These are phyloP conservation scores for Lissocephala sabroskyi DNA, from an alignment of 2,888 invertebrate species.

Conservation along the genomic window DNA sequence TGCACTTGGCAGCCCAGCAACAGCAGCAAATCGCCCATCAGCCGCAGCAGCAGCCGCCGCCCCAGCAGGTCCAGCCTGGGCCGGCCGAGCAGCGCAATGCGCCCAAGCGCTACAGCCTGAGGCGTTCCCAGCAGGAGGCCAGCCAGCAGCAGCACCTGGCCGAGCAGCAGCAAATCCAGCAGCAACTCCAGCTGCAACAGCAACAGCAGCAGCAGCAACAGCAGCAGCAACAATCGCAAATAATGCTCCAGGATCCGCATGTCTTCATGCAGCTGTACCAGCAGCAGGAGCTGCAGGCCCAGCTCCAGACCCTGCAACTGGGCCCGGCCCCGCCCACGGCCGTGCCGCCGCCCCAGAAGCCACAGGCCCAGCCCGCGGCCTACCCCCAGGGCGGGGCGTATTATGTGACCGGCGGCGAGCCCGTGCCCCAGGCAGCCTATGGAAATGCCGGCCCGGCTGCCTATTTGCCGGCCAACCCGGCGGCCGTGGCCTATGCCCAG, in stretches of 20 bases:
- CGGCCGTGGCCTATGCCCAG: conserved; percentile 57
- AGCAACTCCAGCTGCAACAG: conserved; percentile 37
- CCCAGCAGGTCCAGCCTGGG: conserved; percentile 32
- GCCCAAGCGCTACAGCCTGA: conserved; percentile 79
- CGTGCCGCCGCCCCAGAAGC: conserved; percentile 34
- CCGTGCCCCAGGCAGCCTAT: conserved; percentile 38
- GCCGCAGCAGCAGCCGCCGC: conserved; percentile 24
- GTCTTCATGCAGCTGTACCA: conserved; percentile 65
- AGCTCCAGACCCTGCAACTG: conserved; percentile 58
- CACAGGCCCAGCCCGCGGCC: conserved; percentile 34
- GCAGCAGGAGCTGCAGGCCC: conserved; percentile 65
- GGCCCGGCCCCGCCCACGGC: conserved; percentile 40
- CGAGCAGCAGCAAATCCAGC: conserved; percentile 46
- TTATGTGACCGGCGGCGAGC: conserved; percentile 43
- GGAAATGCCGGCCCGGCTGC: conserved; percentile 38
- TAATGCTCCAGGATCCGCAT: conserved; percentile 63
- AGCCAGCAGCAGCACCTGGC: conserved; percentile 49
- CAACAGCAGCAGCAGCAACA: conserved; percentile 40
- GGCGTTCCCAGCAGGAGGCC: conserved; percentile 71
- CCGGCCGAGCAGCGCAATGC: conserved; percentile 72
- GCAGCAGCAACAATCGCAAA: conserved; percentile 54
- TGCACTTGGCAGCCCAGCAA: conserved; percentile 14
- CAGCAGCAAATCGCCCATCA: conserved; percentile 27
- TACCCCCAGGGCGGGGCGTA: conserved; percentile 43
- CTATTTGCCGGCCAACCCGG: conserved; percentile 55